These are phyloP conservation scores for Mesorhabditis belari DNA, from an alignment of 2,888 invertebrate species.

Conservation along the genomic window DNA sequence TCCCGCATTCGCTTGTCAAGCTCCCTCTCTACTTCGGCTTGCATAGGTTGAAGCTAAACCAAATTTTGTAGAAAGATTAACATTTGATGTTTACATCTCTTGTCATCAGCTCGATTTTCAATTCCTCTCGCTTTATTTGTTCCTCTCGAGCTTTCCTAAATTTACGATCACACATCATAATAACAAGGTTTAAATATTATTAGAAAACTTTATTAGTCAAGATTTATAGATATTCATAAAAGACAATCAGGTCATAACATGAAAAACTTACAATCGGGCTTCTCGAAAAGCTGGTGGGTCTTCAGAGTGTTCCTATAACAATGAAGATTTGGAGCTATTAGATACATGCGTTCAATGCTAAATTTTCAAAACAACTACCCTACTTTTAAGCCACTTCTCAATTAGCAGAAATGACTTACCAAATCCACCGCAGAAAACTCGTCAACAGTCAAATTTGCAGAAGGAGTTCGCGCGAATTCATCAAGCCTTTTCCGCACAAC, in stretches of 20 bases:
- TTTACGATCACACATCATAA: too few relatives aligned
- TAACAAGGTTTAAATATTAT: too few relatives aligned
- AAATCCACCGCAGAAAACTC: constrained; percentile 94
- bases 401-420: constrained; percentile 67
- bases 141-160: constrained; percentile 35
- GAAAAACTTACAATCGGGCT: too few relatives aligned
- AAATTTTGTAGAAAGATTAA: constrained; percentile 1
- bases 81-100: constrained; percentile 1
- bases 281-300: constrained; percentile 49
- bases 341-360: too few relatives aligned
- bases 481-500: constrained; percentile 60
- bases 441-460: constrained; percentile 83
- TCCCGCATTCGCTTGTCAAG: constrained; percentile 43
- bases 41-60: constrained; percentile 25
- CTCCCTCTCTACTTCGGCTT: constrained; percentile 42
- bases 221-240: too few relatives aligned
- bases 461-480: constrained; percentile 94
- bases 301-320: constrained; percentile 39
- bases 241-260: too few relatives aligned
- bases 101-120: constrained; percentile 23
- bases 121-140: constrained; percentile 31
- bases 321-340: constrained; percentile 1
- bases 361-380: too few relatives aligned
- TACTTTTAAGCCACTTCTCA: too few relatives aligned
- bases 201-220: too few relatives aligned